Evolutionary conservation across 2,888 invertebrate genomes (phyloP), one percentile per base, ranked within the genome.

Genomic region (Hydriomena furcata): DNA sequence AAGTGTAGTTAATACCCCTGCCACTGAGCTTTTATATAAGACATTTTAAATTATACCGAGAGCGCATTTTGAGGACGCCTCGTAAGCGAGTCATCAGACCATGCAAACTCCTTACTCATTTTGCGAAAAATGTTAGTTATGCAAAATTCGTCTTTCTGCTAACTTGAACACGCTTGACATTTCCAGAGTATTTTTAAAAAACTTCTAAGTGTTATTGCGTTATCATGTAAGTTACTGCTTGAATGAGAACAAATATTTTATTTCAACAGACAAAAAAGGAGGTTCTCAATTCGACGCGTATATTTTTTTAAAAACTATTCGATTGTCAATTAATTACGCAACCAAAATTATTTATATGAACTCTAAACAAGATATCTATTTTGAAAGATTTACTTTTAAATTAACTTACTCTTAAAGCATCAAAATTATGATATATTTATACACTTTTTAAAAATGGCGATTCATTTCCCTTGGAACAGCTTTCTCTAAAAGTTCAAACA

Each of bases 311-410:
- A 63, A 73, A 79, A 84, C 83, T 81, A 83, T 76, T 72, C 69
- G 7, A 71, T 71, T 73, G 88, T 87, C 88, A 87, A 87, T 87
- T 86, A 68, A 74, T 73, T 79, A 82, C 69, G 70, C 72, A 82
- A 74, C 70, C 70, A 65, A 66, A 68, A 66, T 70, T 62, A 66
- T 38, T 8, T 13, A 71, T 70, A 71, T 67, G 71, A 65, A 74
- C 67, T 66, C 53, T 51, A 65, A 63, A 67, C 62, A 60, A 64
- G 28, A 31, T 12, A 60, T 72, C 72, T 79, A 79, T 83, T 84
- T 82, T 78, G 60, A 76, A 66, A 48, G 69, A 67, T 78, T 69
- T 65, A 65, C 44, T 43, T 47, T 25, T 34, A 47, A 40, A 49
- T 7, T 10, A 38, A 12, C 40, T n/a, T n/a, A n/a, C n/a, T n/a